These are phyloP conservation scores for Erynnis tages DNA, from an alignment of 2,888 invertebrate species.

Conservation along the genomic window DNA sequence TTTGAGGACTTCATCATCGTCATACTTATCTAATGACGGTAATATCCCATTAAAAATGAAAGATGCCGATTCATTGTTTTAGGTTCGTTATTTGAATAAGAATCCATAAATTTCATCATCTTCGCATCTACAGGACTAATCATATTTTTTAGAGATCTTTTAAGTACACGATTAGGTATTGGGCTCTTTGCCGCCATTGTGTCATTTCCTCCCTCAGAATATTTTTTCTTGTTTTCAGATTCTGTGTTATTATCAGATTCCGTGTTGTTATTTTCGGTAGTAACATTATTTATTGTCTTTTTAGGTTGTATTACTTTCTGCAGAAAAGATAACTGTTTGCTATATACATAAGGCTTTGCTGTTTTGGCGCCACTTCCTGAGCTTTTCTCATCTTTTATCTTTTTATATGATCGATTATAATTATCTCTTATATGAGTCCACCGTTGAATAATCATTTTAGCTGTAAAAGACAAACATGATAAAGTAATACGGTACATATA, in stretches of 20 bases:
- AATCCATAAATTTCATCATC: constrained; percentile 31
- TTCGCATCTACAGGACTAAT: constrained; percentile 27
- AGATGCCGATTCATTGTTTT: constrained; percentile 14
- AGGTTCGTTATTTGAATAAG: constrained; percentile 30
- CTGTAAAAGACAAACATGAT: constrained; percentile 7
- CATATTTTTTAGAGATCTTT: constrained; percentile 17
- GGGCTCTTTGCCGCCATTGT: constrained; percentile 28
- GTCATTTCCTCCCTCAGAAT: constrained; percentile 24
- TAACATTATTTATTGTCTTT: constrained; percentile 27
- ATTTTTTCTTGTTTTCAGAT: constrained; percentile 30
- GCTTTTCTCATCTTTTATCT: constrained; percentile 35
- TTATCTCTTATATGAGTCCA: constrained; percentile 41
- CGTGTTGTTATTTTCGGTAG: constrained; percentile 23
- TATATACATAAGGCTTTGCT: constrained; percentile 37
- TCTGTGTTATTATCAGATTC: constrained; percentile 28
- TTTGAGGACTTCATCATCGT: constrained; percentile 38
- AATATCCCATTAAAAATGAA: constrained; percentile 14
- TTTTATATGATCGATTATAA: constrained; percentile 39
- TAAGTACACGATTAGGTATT: constrained; percentile 15
- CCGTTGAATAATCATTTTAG: constrained; percentile 32
- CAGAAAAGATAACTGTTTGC: constrained; percentile 37
- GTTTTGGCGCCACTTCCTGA: constrained; percentile 19
- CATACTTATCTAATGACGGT: constrained; percentile 8
- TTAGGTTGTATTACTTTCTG: constrained; percentile 36
- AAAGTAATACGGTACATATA: constrained; percentile 21